Conservation (phyloP, 1,140 invertebrate species). For the Brachionus angularis region DNA sequence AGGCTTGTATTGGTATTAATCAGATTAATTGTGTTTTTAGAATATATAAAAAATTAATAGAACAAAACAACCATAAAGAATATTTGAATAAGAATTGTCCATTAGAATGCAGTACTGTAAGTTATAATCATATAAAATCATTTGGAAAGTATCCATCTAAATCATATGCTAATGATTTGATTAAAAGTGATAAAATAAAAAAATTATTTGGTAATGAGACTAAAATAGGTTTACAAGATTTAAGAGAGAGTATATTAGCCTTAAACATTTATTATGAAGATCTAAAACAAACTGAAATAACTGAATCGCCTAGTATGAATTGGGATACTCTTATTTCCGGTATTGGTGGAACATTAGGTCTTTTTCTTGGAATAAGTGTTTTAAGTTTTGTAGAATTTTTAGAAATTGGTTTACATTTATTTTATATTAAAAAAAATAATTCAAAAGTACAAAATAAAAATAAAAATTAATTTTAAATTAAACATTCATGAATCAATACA, state of each 20-base stretch:
- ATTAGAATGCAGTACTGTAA: neutral
- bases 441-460: neutral
- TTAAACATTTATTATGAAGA: constrained; percentile 27
- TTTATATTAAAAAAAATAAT: neutral
- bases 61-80: neutral
- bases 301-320: neutral
- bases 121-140: neutral
- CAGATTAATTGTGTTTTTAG: neutral
- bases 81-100: neutral
- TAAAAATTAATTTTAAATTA: no score
- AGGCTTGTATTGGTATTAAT: neutral
- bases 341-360: constrained; percentile 27
- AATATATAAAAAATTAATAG: neutral
- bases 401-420: constrained; percentile 9
- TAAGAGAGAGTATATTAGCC: neutral
- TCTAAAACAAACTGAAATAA: constrained; percentile 19
- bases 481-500: no score
- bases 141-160: neutral
- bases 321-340: neutral
- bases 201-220: neutral
- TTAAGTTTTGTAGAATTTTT: constrained; percentile 29
- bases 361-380: constrained; percentile 32
- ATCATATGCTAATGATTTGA: neutral
- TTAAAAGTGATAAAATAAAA: neutral
- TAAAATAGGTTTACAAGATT: constrained; percentile 1